A percentile compares a stretch with the other conserved stretches of the same genome.
Evolutionary conservation across 2,113 vertebrate genomes (phyloP).

Genomic region (Pseudorectes ferrugineus): DNA sequence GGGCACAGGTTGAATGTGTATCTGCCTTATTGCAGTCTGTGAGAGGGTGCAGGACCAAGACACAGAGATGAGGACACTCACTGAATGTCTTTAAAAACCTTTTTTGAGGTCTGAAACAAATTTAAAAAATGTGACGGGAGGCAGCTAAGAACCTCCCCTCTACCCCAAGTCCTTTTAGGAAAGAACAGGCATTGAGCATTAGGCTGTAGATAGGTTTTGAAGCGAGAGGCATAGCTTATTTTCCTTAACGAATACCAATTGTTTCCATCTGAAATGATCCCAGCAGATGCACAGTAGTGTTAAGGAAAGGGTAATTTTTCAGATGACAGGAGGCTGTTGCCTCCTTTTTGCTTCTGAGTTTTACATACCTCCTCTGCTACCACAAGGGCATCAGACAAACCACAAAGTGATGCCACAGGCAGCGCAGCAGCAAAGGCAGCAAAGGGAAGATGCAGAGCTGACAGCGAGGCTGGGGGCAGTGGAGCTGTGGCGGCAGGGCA

Average conservation of each 20-base stretch:
- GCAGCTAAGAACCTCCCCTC: neutral
- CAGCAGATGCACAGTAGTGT: neutral
- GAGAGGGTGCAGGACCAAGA: neutral
- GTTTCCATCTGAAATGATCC: neutral
- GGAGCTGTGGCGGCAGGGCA: neutral
- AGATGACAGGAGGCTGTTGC: neutral
- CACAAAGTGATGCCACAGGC: neutral
- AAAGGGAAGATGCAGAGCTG: neutral
- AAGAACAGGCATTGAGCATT: neutral
- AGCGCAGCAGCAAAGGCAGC: neutral
- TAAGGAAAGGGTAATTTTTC: neutral
- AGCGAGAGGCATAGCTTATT: rapidly evolving
- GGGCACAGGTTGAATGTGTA: neutral
- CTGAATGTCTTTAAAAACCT: neutral
- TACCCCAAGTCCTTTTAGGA: neutral
- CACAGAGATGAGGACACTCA: neutral
- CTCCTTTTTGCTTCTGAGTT: neutral
- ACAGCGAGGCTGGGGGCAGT: rapidly evolving
- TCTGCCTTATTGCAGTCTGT: neutral
- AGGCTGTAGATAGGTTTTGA: neutral
- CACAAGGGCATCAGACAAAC: rapidly evolving
- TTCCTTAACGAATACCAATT: rapidly evolving
- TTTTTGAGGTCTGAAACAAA: neutral
- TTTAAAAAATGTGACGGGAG: neutral
- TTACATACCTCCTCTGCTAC: neutral